Percentiles rank a stretch among this genome's conserved stretches.
These are phyloP conservation scores for Engystomops pustulosus DNA, from an alignment of 2,113 vertebrate genomes.

Conservation along the genomic window DNA sequence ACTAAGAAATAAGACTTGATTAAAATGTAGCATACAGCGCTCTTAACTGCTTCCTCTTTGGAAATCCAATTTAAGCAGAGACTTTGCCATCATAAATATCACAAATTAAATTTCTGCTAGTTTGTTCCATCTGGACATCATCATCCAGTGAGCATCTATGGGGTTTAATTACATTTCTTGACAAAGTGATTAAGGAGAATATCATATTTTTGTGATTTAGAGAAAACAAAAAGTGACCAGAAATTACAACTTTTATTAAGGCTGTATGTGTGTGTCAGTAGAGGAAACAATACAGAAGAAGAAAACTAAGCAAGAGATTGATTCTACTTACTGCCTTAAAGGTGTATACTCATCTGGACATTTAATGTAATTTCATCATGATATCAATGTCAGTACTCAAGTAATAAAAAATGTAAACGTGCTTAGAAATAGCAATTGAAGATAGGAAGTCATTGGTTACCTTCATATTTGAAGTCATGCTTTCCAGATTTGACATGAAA, in stretches of 20 bases:
- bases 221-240: conserved; percentile 27
- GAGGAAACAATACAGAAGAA: background rate
- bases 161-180: conserved; percentile 32
- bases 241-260: background rate
- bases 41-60: conserved; percentile 25
- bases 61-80: conserved; percentile 44
- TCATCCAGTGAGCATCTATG: background rate
- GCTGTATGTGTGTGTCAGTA: background rate
- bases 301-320: background rate
- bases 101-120: conserved; percentile 41
- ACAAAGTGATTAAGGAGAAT: conserved; percentile 4
- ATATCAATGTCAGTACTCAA: too few species aligned
- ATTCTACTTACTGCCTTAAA: too few species aligned
- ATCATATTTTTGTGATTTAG: conserved; percentile 27
- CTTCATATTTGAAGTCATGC: conserved; percentile 76
- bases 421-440: background rate
- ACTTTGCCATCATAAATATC: conserved; percentile 50
- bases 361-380: too few species aligned
- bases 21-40: conserved; percentile 37
- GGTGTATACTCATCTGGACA: too few species aligned
- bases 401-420: too few species aligned
- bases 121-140: conserved; percentile 51
- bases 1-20: conserved; percentile 31
- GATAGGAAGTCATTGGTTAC: conserved; percentile 66
- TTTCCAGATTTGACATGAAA: conserved; percentile 79